Percentiles rank a stretch among this genome's conserved stretches.
Evolutionary conservation across 2,888 invertebrate species (phyloP).

Genomic region (Rhamphomyia laevipes): DNA sequence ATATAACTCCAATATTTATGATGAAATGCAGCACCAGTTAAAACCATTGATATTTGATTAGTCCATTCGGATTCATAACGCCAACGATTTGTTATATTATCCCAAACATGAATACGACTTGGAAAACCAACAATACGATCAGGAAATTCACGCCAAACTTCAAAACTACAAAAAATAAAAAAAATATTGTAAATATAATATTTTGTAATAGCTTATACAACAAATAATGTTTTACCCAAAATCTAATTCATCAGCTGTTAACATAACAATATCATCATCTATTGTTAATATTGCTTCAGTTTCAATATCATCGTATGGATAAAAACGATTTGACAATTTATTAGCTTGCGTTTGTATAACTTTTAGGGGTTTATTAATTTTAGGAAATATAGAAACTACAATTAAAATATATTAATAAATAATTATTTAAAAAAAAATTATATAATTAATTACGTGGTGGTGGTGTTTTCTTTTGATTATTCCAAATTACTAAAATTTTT

Average conservation of each 20-base stretch:
- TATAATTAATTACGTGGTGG: slow-evolving; percentile 60
- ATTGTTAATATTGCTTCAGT: slow-evolving; percentile 92
- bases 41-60: slow-evolving; percentile 88
- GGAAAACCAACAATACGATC: slow-evolving; percentile 95
- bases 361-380: slow-evolving; percentile 77
- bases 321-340: slow-evolving; percentile 90
- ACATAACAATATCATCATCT: slow-evolving; percentile 92
- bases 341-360: slow-evolving; percentile 84
- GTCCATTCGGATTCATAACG: slow-evolving; percentile 97
- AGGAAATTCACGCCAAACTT: slow-evolving; percentile 95
- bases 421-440: not conserved
- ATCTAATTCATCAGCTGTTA: slow-evolving; percentile 90
- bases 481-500: slow-evolving; percentile 92
- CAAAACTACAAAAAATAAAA: slow-evolving; percentile 41
- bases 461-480: slow-evolving; percentile 83
- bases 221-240: slow-evolving; percentile 59
- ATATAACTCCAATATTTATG: slow-evolving; percentile 94
- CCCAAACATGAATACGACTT: slow-evolving; percentile 88
- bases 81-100: slow-evolving; percentile 75
- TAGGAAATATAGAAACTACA: slow-evolving; percentile 78
- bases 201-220: slow-evolving; percentile 8
- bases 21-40: slow-evolving; percentile 94
- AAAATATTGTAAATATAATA: not conserved
- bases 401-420: slow-evolving; percentile 13
- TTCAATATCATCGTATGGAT: slow-evolving; percentile 91